phyloP scores from a whole-genome alignment of 2,113 vertebrate species.

The Catharus fuscescens region DNA sequence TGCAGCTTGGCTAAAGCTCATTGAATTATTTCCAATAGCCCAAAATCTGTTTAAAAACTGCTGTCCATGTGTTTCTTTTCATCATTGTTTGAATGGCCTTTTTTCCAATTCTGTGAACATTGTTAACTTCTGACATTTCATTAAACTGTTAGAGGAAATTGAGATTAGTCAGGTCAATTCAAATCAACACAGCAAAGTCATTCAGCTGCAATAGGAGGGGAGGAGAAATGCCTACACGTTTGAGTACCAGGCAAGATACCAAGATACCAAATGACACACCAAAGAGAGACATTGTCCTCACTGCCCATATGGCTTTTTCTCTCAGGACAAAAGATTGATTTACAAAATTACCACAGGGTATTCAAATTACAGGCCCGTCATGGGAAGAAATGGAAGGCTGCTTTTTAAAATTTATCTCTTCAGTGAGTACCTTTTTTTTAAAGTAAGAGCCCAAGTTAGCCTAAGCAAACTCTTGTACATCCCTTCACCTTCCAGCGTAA shows the following conservation, averaged over 20 bases:
- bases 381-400: neutral
- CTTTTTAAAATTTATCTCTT: neutral
- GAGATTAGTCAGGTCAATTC: slow-evolving; percentile 63
- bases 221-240: slow-evolving; percentile 1
- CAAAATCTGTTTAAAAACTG: slow-evolving; percentile 56
- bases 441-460: neutral
- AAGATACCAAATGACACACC: slow-evolving; percentile 6
- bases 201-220: slow-evolving; percentile 30
- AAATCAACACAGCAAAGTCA: slow-evolving; percentile 53
- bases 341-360: neutral
- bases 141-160: slow-evolving; percentile 65
- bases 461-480: neutral
- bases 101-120: slow-evolving; percentile 29
- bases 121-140: slow-evolving; percentile 61
- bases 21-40: slow-evolving; percentile 54
- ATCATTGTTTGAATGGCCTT: slow-evolving; percentile 61
- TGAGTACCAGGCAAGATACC: neutral
- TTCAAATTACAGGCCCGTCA: neutral
- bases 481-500: neutral
- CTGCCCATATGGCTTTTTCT: neutral
- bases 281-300: neutral
- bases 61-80: slow-evolving; percentile 66
- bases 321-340: neutral
- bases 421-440: neutral
- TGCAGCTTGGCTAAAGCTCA: slow-evolving; percentile 39